A percentile compares a stretch with the other conserved stretches of the same genome.
Conservation (phyloP, 2,888 invertebrate species). For the Andrena chrysosceles region DNA sequence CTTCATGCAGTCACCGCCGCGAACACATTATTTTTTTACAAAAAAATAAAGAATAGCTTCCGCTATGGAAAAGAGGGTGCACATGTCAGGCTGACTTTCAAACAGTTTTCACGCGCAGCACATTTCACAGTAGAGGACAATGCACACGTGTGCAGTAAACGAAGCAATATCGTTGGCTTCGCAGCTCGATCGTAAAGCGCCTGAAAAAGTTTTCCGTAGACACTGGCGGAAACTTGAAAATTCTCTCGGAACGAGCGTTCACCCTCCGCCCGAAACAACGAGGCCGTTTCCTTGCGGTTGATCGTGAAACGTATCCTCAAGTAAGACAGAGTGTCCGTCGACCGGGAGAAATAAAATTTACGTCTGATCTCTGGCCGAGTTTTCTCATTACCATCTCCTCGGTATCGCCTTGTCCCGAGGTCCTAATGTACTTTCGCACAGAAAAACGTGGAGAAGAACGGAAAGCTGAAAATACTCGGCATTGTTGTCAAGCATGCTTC, state of each 20-base stretch:
- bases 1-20: background rate
- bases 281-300: conserved; percentile 12
- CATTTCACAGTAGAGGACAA: background rate
- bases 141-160: conserved; percentile 33
- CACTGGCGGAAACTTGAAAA: conserved; percentile 24
- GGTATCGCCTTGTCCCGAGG: conserved; percentile 29
- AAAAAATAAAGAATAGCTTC: background rate
- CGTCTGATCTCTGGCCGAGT: conserved; percentile 66
- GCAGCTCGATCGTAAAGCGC: conserved; percentile 27
- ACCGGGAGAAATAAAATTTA: conserved; percentile 63
- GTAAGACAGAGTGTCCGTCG: background rate
- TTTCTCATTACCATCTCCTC: conserved; percentile 70
- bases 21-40: background rate
- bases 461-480: conserved; percentile 65
- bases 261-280: conserved; percentile 14
- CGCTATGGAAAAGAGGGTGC: background rate
- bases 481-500: conserved; percentile 61
- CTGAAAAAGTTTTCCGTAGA: conserved; percentile 27
- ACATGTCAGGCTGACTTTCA: background rate
- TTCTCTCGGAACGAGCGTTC: conserved; percentile 29
- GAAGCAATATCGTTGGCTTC: conserved; percentile 19
- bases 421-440: conserved; percentile 55
- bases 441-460: conserved; percentile 22
- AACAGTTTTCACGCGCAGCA: conserved; percentile 5
- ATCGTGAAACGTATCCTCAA: conserved; percentile 16